Percentiles rank a stretch among this genome's conserved stretches.
These are phyloP conservation scores for Catostomus latipinnis DNA, from an alignment of 2,797 vertebrate genomes.

Conservation along the genomic window DNA sequence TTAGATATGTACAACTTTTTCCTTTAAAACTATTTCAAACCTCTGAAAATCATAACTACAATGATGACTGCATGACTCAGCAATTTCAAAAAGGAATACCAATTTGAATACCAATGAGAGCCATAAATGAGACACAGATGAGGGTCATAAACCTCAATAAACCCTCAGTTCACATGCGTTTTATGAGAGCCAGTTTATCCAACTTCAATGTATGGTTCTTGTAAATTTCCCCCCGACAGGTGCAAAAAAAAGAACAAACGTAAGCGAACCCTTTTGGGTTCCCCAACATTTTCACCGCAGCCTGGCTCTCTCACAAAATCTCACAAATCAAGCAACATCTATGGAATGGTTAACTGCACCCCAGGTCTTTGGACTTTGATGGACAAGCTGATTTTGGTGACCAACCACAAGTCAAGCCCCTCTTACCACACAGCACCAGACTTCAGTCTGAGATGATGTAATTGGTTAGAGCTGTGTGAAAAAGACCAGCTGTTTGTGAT, in stretches of 20 bases:
- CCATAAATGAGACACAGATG: slow-evolving; percentile 20
- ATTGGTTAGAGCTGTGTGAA: slow-evolving; percentile 56
- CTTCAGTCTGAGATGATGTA: slow-evolving; percentile 51
- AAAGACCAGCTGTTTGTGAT: slow-evolving; percentile 67
- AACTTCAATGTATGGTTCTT: neutral
- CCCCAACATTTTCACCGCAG: neutral
- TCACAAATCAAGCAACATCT: slow-evolving; percentile 22
- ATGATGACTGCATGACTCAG: slow-evolving; percentile 14
- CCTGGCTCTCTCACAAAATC: slow-evolving; percentile 2
- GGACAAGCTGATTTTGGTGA: slow-evolving; percentile 1
- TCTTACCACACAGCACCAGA: slow-evolving; percentile 1
- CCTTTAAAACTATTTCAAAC: no score
- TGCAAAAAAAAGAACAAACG: neutral
- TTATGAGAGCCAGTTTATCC: neutral
- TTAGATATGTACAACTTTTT: no score
- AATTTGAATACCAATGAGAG: neutral
- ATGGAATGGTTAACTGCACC: neutral
- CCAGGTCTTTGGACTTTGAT: slow-evolving; percentile 8
- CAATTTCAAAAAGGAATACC: slow-evolving; percentile 7
- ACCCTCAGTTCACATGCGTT: slow-evolving; percentile 9
- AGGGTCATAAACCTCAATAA: slow-evolving; percentile 7
- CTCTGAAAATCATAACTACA: no score
- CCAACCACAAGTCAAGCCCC: slow-evolving; percentile 1
- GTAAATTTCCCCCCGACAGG: neutral
- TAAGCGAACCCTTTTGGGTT: neutral